Base-by-base conservation (phyloP, 2,113 vertebrate species). In the Rhinopithecus roxellana region DNA sequence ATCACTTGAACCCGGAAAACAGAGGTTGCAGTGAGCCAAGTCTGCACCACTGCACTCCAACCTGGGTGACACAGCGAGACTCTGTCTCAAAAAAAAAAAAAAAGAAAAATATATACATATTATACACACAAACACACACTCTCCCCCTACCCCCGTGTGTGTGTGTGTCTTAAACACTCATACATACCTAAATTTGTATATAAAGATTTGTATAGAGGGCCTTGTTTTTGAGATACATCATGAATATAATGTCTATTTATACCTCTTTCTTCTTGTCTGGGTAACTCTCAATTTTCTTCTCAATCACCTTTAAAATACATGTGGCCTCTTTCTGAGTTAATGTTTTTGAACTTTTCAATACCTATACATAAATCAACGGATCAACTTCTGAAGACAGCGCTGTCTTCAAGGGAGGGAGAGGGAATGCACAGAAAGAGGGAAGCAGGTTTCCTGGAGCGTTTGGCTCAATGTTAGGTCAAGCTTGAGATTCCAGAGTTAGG, bases 401-500 rank as follows among this genome's bases (percentile, higher is more conserved):
- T 61, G 30, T 84, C 59, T 88, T 74, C 5, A 8, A 85, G 59
- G 25, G 40, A 90, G 75, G 86, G 30, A 43, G 25, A 64, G 18
- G 11, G 12, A 38, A 32, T 11, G 2, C 18, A 12, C 14, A 55
- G 35, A 25, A 64, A 88, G 61, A 59, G 74, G 16, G 13, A 13
- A 1, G 48, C 69, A 45, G 32, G n/a, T 92, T 92, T 74, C 59
- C 45, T 11, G 57, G 70, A 87, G 38, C 48, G 61, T 85, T 57
- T 32, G 40, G 78, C 59, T 50, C 75, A 75, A 30, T 27, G 61
- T 84, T 40, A 72, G n/a, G 27, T 95, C 43, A 38, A 12, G 83
- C 93, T 88, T 74, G 20, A 91, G 89, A 95, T 93, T 94, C 45
- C 79, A 89, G 82, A 93, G 79, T 96, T 93, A 69, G 69, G 84